Percentiles rank a stretch among this genome's conserved stretches.
phyloP scores from a whole-genome alignment of 2,888 invertebrate genomes.

The Linnaemya vulpina region DNA sequence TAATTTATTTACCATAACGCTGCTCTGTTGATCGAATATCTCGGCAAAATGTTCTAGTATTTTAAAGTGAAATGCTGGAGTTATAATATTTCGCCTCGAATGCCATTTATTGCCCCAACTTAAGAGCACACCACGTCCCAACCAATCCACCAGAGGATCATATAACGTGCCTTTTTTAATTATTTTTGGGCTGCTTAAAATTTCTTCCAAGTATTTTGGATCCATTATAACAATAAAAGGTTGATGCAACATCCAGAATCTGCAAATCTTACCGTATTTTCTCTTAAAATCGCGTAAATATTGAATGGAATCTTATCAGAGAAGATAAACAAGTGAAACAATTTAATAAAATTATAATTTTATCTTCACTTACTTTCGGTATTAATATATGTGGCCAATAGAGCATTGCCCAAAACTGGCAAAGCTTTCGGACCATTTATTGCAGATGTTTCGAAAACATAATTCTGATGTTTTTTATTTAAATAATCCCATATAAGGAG shows the following conservation, averaged over 20 bases:
- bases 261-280: constrained; percentile 82
- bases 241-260: constrained; percentile 77
- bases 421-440: constrained; percentile 72
- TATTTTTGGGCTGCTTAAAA: constrained; percentile 78
- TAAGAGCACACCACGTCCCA: constrained; percentile 64
- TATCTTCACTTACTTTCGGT: constrained; percentile 58
- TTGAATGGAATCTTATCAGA: constrained; percentile 11
- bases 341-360: background rate
- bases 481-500: constrained; percentile 76
- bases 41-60: constrained; percentile 87
- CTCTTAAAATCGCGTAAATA: constrained; percentile 39
- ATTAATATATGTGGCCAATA: constrained; percentile 50
- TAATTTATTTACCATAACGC: constrained; percentile 85
- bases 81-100: constrained; percentile 64
- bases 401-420: constrained; percentile 73
- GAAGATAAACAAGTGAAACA: background rate
- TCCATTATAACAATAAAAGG: constrained; percentile 56
- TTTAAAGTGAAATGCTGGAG: constrained; percentile 66
- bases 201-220: constrained; percentile 82
- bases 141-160: constrained; percentile 74
- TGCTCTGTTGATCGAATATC: constrained; percentile 87
- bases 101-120: constrained; percentile 68
- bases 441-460: constrained; percentile 70
- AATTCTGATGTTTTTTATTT: constrained; percentile 75
- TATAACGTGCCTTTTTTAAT: constrained; percentile 79